A percentile compares a stretch with the other conserved stretches of the same genome.
phyloP scores from a whole-genome alignment of 2,888 invertebrate species.

The Craniophora ligustri region DNA sequence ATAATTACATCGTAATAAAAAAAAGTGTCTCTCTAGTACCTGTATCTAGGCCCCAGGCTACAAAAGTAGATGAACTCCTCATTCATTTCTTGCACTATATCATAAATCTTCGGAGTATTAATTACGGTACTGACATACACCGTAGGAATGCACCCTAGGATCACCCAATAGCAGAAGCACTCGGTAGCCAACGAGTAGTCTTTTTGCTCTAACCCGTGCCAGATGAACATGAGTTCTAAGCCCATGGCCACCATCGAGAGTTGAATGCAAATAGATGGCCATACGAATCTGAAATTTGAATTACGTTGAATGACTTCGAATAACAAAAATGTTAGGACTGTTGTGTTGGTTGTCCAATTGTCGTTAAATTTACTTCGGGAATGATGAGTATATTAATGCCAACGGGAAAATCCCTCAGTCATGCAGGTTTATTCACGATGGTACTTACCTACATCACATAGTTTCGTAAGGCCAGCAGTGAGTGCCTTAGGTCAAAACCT shows the following conservation, averaged over 20 bases:
- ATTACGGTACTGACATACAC: slow-evolving; percentile 57
- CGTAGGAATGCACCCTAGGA: slow-evolving; percentile 61
- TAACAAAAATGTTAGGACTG: too few species aligned
- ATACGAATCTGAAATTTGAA: slow-evolving; percentile 63
- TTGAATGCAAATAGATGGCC: slow-evolving; percentile 56
- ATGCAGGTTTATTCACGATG: too few species aligned
- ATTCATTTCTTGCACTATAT: slow-evolving; percentile 65
- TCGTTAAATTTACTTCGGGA: too few species aligned
- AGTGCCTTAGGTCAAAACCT: too few species aligned
- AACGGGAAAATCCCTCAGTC: too few species aligned
- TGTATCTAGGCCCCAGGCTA: slow-evolving; percentile 61
- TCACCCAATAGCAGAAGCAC: slow-evolving; percentile 70
- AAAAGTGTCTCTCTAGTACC: too few species aligned
- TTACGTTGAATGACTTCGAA: too few species aligned
- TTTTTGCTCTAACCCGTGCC: slow-evolving; percentile 54
- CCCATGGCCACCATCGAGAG: slow-evolving; percentile 48
- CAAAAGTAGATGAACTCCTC: slow-evolving; percentile 67
- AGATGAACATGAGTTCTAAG: slow-evolving; percentile 61
- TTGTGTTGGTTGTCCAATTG: too few species aligned
- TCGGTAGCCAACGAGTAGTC: slow-evolving; percentile 73
- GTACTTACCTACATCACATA: too few species aligned
- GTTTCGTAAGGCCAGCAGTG: too few species aligned
- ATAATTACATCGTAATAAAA: too few species aligned
- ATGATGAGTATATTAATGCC: too few species aligned
- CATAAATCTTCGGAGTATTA: slow-evolving; percentile 57